Conservation (phyloP, 2,113 vertebrate species). For the Ascaphus truei region DNA sequence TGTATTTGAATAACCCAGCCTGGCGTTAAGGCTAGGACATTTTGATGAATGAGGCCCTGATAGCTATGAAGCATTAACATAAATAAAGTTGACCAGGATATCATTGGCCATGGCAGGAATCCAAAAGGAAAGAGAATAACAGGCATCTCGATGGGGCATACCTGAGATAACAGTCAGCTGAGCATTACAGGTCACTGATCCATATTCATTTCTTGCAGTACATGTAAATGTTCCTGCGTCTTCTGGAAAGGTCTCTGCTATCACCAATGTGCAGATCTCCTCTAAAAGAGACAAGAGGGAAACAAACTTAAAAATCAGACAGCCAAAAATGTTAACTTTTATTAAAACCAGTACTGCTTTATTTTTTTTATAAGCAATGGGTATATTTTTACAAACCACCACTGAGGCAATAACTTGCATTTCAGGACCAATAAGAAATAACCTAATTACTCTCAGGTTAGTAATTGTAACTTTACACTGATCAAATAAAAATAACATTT, state of each 20-base stretch:
- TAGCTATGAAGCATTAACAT: not conserved
- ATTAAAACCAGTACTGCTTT: no score
- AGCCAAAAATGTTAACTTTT: no score
- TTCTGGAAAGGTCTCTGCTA: slow-evolving; percentile 93
- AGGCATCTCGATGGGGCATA: slow-evolving; percentile 40
- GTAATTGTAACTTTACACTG: no score
- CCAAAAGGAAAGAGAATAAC: not conserved
- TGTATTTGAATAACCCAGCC: not conserved
- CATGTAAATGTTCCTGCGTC: slow-evolving; percentile 89
- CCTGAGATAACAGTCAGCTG: slow-evolving; percentile 79
- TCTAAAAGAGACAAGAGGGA: slow-evolving; percentile 64
- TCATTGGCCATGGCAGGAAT: not conserved
- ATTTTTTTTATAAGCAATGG: no score
- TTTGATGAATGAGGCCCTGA: not conserved
- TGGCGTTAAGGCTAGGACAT: not conserved
- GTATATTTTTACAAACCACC: no score
- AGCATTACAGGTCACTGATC: slow-evolving; percentile 78
- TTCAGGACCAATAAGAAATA: no score
- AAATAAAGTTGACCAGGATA: not conserved
- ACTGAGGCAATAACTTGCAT: no score
- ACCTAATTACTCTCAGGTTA: no score
- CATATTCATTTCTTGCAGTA: slow-evolving; percentile 76
- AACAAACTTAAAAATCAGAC: no score
- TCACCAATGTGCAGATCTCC: slow-evolving; percentile 96
- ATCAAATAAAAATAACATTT: no score